These are phyloP conservation scores for Heliconius melpomene DNA, from an alignment of 1,140 invertebrate genomes.

Conservation along the genomic window DNA sequence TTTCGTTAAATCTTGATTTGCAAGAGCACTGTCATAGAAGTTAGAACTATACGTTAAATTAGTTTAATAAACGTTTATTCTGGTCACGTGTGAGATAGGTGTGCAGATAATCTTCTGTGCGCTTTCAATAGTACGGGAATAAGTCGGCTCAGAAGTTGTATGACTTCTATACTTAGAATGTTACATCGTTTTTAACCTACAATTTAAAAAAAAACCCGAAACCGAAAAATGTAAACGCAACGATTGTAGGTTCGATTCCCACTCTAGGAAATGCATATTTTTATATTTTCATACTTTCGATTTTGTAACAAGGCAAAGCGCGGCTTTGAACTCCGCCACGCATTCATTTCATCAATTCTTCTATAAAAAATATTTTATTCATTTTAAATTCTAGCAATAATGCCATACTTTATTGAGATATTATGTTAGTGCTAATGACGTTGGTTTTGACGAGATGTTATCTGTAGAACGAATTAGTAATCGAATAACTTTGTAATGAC, in stretches of 20 bases:
- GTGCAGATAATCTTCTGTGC: neutral
- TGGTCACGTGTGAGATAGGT: neutral
- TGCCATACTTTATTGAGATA: neutral
- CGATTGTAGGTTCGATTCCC: too few species aligned
- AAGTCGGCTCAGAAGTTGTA: neutral
- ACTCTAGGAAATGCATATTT: too few species aligned
- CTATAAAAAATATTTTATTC: neutral
- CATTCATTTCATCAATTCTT: neutral
- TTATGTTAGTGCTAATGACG: neutral
- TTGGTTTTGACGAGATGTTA: neutral
- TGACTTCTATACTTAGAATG: neutral
- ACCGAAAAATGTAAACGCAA: too few species aligned
- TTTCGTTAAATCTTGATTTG: neutral
- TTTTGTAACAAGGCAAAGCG: too few species aligned
- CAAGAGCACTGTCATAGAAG: too few species aligned
- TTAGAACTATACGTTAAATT: neutral
- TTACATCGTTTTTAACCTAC: too few species aligned
- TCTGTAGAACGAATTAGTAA: constrained; percentile 8
- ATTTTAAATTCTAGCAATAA: neutral
- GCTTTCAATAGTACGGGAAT: neutral
- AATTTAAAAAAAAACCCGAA: too few species aligned
- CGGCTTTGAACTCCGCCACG: too few species aligned
- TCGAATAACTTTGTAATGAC: neutral
- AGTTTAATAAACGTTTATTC: neutral
- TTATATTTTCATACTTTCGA: too few species aligned